phyloP scores from a whole-genome alignment of 1,140 invertebrate species.

The Lordiphosa clarofinis region DNA sequence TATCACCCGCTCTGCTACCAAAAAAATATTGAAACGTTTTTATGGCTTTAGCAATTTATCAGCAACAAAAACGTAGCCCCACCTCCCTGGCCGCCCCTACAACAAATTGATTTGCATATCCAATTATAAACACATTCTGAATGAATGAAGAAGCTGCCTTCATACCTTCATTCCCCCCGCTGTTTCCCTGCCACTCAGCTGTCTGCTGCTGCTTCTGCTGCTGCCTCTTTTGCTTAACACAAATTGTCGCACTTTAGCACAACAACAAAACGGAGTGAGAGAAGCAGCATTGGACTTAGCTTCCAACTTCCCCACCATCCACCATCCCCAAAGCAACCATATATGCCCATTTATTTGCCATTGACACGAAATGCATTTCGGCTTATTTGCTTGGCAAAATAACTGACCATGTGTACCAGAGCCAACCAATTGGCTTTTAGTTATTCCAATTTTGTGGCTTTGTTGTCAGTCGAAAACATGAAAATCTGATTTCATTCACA shows the following conservation, averaged over 20 bases:
- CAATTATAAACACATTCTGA: conserved; percentile 75
- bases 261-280: conserved; percentile 20
- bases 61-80: conserved; percentile 3
- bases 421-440: no score
- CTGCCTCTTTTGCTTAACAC: conserved; percentile 53
- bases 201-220: conserved; percentile 13
- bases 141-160: conserved; percentile 23
- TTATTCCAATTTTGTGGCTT: neutral
- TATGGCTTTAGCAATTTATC: conserved; percentile 56
- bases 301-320: no score
- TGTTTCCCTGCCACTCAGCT: no score
- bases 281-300: neutral
- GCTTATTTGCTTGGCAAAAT: conserved; percentile 48
- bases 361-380: conserved; percentile 40
- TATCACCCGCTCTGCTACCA: no score
- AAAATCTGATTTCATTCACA: conserved; percentile 7
- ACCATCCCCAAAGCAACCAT: neutral
- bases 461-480: neutral
- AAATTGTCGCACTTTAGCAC: conserved; percentile 68
- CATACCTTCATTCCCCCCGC: neutral
- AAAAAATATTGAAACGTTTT: conserved; percentile 17
- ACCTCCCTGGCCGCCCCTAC: neutral
- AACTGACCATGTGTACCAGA: conserved; percentile 28
- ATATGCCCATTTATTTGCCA: conserved; percentile 42
- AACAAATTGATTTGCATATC: conserved; percentile 77